Conservation (phyloP, 23 tunicate genomes). For the Phallusia fumigata region DNA sequence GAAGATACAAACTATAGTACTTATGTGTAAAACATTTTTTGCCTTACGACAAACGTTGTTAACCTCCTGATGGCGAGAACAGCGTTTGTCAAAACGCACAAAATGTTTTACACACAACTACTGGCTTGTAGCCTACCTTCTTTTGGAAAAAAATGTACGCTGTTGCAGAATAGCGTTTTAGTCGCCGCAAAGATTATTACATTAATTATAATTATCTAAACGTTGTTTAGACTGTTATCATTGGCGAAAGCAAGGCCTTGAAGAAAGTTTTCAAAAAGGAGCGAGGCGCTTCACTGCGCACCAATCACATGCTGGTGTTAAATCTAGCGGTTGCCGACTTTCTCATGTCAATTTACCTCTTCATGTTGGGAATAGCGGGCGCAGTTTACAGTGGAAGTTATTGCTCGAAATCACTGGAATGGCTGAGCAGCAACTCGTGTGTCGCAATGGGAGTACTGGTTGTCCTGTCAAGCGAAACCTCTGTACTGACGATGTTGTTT, state of each 20-base stretch:
- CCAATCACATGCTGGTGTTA: constrained; percentile 36
- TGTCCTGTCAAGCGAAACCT: constrained; percentile 55
- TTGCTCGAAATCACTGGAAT: constrained; percentile 16
- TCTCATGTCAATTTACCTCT: constrained; percentile 48
- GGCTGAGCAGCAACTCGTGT: constrained; percentile 37
- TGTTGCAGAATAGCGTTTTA: too few relatives aligned
- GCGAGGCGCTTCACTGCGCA: background rate
- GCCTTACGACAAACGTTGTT: too few relatives aligned
- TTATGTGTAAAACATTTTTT: too few relatives aligned
- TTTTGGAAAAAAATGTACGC: too few relatives aligned
- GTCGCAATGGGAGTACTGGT: constrained; percentile 49
- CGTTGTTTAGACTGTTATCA: background rate
- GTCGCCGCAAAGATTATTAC: background rate
- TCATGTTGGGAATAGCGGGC: constrained; percentile 39
- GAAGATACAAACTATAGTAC: too few relatives aligned
- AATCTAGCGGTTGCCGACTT: constrained; percentile 58
- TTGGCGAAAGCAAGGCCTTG: background rate
- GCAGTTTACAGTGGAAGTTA: constrained; percentile 28
- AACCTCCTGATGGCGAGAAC: too few relatives aligned
- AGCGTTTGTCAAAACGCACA: too few relatives aligned
- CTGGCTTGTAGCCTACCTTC: too few relatives aligned
- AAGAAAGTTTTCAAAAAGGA: background rate
- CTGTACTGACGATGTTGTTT: constrained; percentile 39
- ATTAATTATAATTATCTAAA: too few relatives aligned
- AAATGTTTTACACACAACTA: too few relatives aligned